Percentiles rank a stretch among this genome's conserved stretches.
These are phyloP conservation scores for Ispidina picta DNA, from an alignment of 2,797 vertebrate species.

Conservation along the genomic window DNA sequence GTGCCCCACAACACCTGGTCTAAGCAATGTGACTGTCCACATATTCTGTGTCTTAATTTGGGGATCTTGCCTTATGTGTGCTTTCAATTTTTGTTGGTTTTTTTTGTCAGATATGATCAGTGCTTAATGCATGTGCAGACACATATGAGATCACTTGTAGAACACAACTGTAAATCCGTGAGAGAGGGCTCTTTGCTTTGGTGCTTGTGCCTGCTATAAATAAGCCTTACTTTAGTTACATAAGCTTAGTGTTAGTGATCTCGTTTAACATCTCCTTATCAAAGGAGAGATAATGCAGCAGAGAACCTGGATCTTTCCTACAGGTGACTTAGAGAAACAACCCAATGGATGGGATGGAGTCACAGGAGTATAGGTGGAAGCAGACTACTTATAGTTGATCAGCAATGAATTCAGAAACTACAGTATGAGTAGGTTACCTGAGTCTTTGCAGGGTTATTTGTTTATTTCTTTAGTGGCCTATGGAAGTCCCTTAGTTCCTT, in stretches of 20 bases:
- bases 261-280: background rate
- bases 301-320: background rate
- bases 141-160: background rate
- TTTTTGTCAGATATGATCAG: background rate
- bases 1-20: fast-evolving
- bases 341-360: background rate
- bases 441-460: background rate
- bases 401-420: background rate
- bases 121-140: background rate
- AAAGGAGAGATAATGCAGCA: fast-evolving
- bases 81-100: background rate
- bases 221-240: background rate
- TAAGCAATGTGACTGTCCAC: fast-evolving
- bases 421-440: background rate
- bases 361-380: background rate
- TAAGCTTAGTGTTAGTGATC: background rate
- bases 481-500: background rate
- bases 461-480: background rate
- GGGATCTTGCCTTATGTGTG: background rate
- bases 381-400: background rate
- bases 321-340: background rate
- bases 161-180: background rate
- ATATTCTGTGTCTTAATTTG: background rate
- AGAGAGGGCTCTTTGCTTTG: background rate
- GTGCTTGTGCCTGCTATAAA: background rate